These are phyloP conservation scores for Chirona hameri DNA, from an alignment of 2,888 invertebrate species.

Conservation along the genomic window DNA sequence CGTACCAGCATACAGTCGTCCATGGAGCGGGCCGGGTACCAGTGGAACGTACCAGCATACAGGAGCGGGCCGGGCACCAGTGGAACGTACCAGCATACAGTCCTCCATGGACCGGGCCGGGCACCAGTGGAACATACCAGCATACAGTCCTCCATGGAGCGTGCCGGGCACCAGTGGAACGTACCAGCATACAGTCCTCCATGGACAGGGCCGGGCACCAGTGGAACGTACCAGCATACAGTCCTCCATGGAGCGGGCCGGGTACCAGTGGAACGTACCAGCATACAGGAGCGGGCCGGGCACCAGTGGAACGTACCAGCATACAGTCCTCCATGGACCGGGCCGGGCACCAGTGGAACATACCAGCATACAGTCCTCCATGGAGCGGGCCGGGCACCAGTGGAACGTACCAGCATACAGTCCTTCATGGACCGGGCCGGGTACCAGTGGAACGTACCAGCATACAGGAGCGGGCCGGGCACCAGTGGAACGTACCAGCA, in stretches of 20 bases:
- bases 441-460: too few relatives aligned
- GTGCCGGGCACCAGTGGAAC: too few relatives aligned
- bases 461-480: too few relatives aligned
- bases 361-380: constrained; percentile 97
- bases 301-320: neutral
- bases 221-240: neutral
- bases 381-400: constrained; percentile 52
- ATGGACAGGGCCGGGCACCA: constrained; percentile 60
- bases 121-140: neutral
- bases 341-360: too few relatives aligned
- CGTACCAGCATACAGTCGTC: constrained; percentile 95
- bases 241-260: neutral
- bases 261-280: too few relatives aligned
- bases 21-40: constrained; percentile 61
- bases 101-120: too few relatives aligned
- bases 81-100: too few relatives aligned
- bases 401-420: neutral
- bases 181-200: constrained; percentile 95
- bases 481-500: neutral
- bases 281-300: too few relatives aligned
- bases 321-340: too few relatives aligned
- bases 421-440: neutral
- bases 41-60: neutral
- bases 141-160: too few relatives aligned
- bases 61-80: too few relatives aligned